Conservation (phyloP, 2,113 vertebrate genomes). For the Macrotis lagotis region DNA sequence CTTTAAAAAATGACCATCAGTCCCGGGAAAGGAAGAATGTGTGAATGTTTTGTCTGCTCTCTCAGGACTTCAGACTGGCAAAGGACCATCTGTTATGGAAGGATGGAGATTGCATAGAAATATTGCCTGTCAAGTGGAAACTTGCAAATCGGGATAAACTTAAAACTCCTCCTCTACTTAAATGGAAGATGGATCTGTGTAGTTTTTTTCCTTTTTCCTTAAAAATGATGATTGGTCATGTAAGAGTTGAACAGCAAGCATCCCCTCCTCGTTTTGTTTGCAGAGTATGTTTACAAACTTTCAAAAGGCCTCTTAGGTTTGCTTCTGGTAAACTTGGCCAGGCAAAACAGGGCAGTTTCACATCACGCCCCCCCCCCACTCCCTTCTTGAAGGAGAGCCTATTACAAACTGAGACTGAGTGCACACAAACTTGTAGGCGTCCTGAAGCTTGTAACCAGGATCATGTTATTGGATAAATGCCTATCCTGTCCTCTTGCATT, state of each 20-base stretch:
- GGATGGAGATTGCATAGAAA: conserved; percentile 75
- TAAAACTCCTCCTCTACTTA: conserved; percentile 72
- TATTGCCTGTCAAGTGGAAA: conserved; percentile 79
- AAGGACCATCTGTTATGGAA: conserved; percentile 71
- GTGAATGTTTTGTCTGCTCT: conserved; percentile 61
- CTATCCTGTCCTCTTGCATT: not conserved
- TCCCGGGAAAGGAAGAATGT: conserved; percentile 28
- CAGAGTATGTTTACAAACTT: not conserved
- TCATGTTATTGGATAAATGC: not conserved
- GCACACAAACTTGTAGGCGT: conserved; percentile 58
- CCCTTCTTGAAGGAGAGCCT: conserved; percentile 10
- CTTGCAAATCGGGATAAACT: conserved; percentile 74
- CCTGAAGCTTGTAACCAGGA: conserved; percentile 36
- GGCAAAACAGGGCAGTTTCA: conserved; percentile 28
- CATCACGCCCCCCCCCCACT: too few relatives aligned
- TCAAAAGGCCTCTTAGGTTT: conserved; percentile 10
- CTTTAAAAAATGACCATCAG: conserved; percentile 23
- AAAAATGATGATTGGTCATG: not conserved
- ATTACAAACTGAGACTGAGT: conserved; percentile 29
- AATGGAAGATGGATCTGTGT: conserved; percentile 71
- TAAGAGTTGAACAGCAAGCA: conserved; percentile 16
- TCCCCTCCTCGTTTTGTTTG: not conserved
- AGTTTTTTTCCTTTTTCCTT: not conserved
- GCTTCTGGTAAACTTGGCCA: conserved; percentile 31
- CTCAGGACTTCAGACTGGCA: conserved; percentile 47